Evolutionary conservation across 2,113 vertebrate species (phyloP).

Genomic region (Blennius ocellaris): DNA sequence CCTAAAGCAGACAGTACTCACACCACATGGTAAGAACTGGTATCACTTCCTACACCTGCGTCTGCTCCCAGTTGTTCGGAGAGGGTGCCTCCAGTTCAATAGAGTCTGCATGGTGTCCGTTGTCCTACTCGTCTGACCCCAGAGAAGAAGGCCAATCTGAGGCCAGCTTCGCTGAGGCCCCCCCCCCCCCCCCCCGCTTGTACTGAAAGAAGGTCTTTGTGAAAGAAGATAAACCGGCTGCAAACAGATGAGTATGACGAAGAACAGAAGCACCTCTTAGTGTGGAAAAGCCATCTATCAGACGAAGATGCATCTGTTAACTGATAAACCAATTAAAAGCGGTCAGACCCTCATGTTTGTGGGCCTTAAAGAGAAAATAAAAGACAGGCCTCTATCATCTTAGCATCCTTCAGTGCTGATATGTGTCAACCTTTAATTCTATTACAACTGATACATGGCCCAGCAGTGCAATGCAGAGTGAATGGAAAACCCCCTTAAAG

Average conservation of each 20-base stretch:
- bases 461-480: neutral
- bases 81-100: slow-evolving; percentile 19
- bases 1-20: neutral
- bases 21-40: neutral
- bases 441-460: neutral
- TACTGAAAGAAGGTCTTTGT: slow-evolving; percentile 62
- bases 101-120: slow-evolving; percentile 30
- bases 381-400: slow-evolving; percentile 19
- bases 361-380: neutral
- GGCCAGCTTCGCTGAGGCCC: slow-evolving; percentile 21
- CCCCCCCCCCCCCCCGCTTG: slow-evolving; percentile 27
- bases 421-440: slow-evolving; percentile 1
- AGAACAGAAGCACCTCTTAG: slow-evolving; percentile 35
- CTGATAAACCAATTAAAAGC: slow-evolving; percentile 50
- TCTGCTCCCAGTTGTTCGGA: too few species aligned
- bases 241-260: slow-evolving; percentile 27
- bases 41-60: neutral
- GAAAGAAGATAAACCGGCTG: slow-evolving; percentile 43
- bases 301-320: slow-evolving; percentile 15
- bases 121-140: slow-evolving; percentile 49
- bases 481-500: slow-evolving; percentile 1
- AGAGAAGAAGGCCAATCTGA: slow-evolving; percentile 18
- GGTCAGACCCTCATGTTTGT: slow-evolving; percentile 15
- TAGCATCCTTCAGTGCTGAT: slow-evolving; percentile 2
- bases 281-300: slow-evolving; percentile 48